Percentiles rank a stretch among this genome's conserved stretches.
These are phyloP conservation scores for Engraulis encrasicolus DNA, from an alignment of 2,113 vertebrate species.

Conservation along the genomic window DNA sequence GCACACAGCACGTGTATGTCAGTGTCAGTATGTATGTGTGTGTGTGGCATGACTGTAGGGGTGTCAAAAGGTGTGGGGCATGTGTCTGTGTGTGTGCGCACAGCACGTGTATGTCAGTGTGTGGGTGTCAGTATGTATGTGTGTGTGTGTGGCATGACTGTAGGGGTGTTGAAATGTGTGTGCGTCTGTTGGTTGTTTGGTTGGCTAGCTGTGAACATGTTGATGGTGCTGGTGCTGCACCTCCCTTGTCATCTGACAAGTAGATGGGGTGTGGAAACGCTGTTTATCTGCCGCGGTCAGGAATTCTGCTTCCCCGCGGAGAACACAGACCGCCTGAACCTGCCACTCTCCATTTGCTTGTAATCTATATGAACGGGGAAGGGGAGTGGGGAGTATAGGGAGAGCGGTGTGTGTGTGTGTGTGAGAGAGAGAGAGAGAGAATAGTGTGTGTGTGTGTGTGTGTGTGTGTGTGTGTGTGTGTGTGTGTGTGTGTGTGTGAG, in stretches of 20 bases:
- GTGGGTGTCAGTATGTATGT: background rate
- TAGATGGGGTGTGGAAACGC: constrained; percentile 1
- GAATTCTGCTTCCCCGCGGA: constrained; percentile 17
- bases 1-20: too few species aligned
- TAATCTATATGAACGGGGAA: constrained; percentile 42
- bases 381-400: background rate
- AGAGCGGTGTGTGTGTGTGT: too few species aligned
- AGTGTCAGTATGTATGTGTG: too few species aligned
- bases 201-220: too few species aligned
- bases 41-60: too few species aligned
- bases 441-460: too few species aligned
- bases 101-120: too few species aligned
- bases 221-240: background rate
- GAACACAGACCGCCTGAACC: constrained; percentile 3
- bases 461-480: too few species aligned
- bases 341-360: constrained; percentile 43
- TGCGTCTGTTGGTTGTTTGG: background rate
- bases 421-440: too few species aligned
- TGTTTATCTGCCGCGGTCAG: constrained; percentile 57
- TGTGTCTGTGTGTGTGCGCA: background rate
- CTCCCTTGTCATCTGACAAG: constrained; percentile 33
- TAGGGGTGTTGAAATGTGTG: background rate
- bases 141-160: background rate
- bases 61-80: background rate
- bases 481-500: too few species aligned